Base-by-base conservation (phyloP, 53 echinoderm and acorn worm species). In the Hippasteria phrygiana region DNA sequence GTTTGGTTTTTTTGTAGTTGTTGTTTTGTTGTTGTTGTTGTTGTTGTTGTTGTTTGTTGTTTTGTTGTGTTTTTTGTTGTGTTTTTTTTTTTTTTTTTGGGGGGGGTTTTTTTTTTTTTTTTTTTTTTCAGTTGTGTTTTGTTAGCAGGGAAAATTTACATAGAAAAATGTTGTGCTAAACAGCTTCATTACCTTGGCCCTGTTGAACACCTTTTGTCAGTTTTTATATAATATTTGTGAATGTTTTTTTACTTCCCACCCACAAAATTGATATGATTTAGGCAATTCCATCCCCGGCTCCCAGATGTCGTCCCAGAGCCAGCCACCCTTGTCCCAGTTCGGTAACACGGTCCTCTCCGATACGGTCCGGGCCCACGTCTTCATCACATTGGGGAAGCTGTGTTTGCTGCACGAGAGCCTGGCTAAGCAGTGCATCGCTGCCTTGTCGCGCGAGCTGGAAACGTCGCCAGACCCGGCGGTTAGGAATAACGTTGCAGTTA, bases 311-410 rank as follows among this genome's bases (percentile, higher is more conserved):
- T 90, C 63, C 46, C 75, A 80, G 38, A 89, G 75, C 11, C 98
- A 98, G 77, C 87, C 69, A 4, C 95, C 94, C 1, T 88, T 98
- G 36, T 95, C 95, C 41, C 98, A 98, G 93, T 93, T 98, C 50
- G 55, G 77, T 11, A 90, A 91, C 24, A 86, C 86, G 20, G 87
- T 88, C 28, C 87, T 98, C 24, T 94, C 98, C 4, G 87, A 93
- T 86, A 94, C 89, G 55, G 94, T 96, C 28, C 89, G 95, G 11
- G 95, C 98, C 64, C 93, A 93, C 83, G 94, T 93, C 62, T 95
- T 98, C 62, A 78, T 95, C 14, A 94, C 98, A 17, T 88, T 98
- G 1, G 98, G 98, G 31, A 98, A 98, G 93, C 91, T 98, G 31
- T 98, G 98, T 17, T 87, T 98, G 54, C 92, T 94, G 32, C 92